A percentile compares a stretch with the other conserved stretches of the same genome.
Conservation (phyloP, 1,140 invertebrate species). For the Belonocnema kinseyi region DNA sequence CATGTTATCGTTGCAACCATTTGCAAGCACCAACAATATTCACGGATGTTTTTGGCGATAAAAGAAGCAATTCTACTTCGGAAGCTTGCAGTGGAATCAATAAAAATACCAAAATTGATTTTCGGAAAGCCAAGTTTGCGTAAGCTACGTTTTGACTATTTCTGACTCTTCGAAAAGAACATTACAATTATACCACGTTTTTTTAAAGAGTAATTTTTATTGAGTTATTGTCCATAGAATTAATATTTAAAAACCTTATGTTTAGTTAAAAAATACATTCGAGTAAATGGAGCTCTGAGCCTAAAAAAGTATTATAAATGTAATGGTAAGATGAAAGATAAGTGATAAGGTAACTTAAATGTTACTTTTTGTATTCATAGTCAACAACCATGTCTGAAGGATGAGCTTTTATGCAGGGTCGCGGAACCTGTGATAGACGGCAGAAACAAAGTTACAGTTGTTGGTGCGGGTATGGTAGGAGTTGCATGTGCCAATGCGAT, state of each 20-base stretch:
- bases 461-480: slow-evolving; percentile 80
- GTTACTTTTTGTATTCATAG: background rate
- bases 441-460: slow-evolving; percentile 77
- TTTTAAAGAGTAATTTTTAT: too few relatives aligned
- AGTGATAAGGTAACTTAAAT: too few relatives aligned
- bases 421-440: slow-evolving; percentile 60
- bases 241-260: too few relatives aligned
- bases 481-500: slow-evolving; percentile 78
- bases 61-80: background rate
- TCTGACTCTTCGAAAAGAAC: too few relatives aligned
- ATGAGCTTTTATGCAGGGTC: slow-evolving; percentile 64
- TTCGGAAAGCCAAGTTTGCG: background rate
- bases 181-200: too few relatives aligned
- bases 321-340: background rate
- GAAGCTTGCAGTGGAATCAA: background rate
- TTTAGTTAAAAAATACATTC: too few relatives aligned
- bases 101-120: background rate
- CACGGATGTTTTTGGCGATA: slow-evolving; percentile 38
- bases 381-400: slow-evolving; percentile 31
- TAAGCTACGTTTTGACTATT: background rate
- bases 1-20: background rate
- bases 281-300: too few relatives aligned
- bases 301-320: too few relatives aligned
- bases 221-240: too few relatives aligned
- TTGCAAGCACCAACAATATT: slow-evolving; percentile 51